Base-by-base conservation (phyloP, 2,888 invertebrate genomes). In the Polymixis flavicincta region DNA sequence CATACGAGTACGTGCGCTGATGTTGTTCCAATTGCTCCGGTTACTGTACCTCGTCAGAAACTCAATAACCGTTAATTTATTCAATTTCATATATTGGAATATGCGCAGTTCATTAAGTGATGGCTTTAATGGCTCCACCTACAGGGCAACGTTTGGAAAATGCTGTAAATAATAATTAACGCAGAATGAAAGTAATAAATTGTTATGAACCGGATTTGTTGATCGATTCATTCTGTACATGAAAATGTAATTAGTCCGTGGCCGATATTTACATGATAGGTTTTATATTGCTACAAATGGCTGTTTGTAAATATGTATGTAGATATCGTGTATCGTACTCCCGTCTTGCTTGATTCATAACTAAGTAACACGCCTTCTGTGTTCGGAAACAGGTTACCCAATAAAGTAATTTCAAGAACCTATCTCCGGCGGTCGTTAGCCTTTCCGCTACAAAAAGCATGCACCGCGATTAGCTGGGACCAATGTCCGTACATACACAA, bases 391-490 rank as follows among this genome's bases (percentile, higher is more conserved):
- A 93, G 93, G 95, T 95, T 95, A 92, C 93, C 94, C 93, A 95
- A 95, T 95, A 95, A 94, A 95, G 94, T 90, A 93, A 95, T 95
- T 95, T 95, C 93, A 93, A 93, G 93, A 93, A 93, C 91, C 92
- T 94, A 94, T 94, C 92, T 90, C 88, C 90, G 85, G 87, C 92
- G 95, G 95, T 94, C 95, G 92, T 93, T 94, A 91, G 92, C 94
- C 93, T 93, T 92, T 90, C 90, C 90, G 90, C 89, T 90, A 92
- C 92, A 94, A 94, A 95, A 95, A 94, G 91, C 92, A 91, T 92
- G 92, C 92, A 92, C 89, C 86, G 87, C 90, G 91, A 93, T 93
- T 90, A 93, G 89, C 81, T 84, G 91, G 88, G 90, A 91, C 90
- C 90, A 91, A 92, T 91, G 91, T 90, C 91, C 90, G 90, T 85